A percentile compares a stretch with the other conserved stretches of the same genome.
Conservation (phyloP, 2,113 vertebrate species). For the Nycticryphes semicollaris region DNA sequence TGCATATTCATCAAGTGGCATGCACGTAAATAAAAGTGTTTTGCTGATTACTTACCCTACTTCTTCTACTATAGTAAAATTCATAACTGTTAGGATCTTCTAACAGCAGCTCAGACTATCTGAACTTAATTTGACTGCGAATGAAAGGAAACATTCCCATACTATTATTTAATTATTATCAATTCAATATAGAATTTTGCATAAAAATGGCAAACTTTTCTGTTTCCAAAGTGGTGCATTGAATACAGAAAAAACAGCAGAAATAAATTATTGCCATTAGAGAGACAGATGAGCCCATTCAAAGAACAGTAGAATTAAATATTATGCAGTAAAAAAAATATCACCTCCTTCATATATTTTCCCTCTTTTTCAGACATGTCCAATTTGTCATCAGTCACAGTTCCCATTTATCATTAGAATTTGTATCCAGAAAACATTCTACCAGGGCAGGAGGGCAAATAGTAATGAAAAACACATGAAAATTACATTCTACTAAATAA, state of each 20-base stretch:
- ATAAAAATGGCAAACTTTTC: neutral
- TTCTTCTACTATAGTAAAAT: neutral
- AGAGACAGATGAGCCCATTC: neutral
- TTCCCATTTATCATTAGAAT: neutral
- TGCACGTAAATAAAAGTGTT: conserved; percentile 10
- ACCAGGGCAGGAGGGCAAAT: neutral
- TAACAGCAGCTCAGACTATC: neutral
- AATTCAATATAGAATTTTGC: neutral
- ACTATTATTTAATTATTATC: neutral
- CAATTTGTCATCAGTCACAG: neutral
- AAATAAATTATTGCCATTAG: neutral
- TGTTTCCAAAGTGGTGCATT: neutral
- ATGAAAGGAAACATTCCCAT: neutral
- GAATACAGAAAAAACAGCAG: neutral
- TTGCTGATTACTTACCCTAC: neutral
- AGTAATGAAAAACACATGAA: neutral
- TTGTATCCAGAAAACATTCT: neutral
- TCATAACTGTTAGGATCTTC: neutral
- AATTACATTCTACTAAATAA: conserved; percentile 22
- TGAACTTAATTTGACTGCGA: neutral
- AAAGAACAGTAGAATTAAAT: neutral
- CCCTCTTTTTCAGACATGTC: neutral
- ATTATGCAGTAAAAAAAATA: neutral
- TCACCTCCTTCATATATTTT: neutral
- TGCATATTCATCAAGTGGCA: conserved; percentile 45